Conservation (phyloP, 2,113 vertebrate genomes). For the Alectura lathami region DNA sequence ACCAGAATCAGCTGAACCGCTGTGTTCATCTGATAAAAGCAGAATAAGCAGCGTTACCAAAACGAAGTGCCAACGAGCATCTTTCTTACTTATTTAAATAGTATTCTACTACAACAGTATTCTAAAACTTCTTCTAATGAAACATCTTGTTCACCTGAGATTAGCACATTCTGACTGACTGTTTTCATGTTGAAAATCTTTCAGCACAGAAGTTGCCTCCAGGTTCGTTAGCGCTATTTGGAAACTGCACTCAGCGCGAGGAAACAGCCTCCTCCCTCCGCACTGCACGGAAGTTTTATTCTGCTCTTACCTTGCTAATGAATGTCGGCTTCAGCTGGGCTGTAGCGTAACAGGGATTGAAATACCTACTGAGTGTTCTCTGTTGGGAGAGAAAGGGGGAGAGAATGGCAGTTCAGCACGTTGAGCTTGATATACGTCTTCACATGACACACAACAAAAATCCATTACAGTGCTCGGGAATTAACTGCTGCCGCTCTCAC, state of each 20-base stretch:
- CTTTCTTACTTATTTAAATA: neutral
- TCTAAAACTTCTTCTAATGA: neutral
- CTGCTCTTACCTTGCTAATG: conserved; percentile 92
- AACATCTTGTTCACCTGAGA: neutral
- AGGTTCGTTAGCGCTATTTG: neutral
- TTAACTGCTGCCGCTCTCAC: neutral
- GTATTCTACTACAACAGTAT: neutral
- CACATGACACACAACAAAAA: neutral
- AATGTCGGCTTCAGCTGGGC: conserved; percentile 96
- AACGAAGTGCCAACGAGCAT: neutral
- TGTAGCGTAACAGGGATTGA: conserved; percentile 98
- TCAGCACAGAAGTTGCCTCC: neutral
- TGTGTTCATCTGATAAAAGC: conserved; percentile 87
- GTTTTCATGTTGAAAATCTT: rapidly evolving
- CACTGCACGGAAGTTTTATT: too few species aligned
- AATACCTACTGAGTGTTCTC: conserved; percentile 94
- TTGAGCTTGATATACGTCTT: neutral
- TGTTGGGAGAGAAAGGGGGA: conserved; percentile 60
- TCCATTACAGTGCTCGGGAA: neutral
- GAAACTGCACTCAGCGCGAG: neutral
- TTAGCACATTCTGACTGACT: rapidly evolving
- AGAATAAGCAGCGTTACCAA: neutral
- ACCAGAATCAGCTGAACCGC: conserved; percentile 93
- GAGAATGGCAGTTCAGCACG: neutral
- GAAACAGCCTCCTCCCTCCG: neutral